phyloP scores from a whole-genome alignment of 2,888 invertebrate species.

The Drosophila stalkeri region DNA sequence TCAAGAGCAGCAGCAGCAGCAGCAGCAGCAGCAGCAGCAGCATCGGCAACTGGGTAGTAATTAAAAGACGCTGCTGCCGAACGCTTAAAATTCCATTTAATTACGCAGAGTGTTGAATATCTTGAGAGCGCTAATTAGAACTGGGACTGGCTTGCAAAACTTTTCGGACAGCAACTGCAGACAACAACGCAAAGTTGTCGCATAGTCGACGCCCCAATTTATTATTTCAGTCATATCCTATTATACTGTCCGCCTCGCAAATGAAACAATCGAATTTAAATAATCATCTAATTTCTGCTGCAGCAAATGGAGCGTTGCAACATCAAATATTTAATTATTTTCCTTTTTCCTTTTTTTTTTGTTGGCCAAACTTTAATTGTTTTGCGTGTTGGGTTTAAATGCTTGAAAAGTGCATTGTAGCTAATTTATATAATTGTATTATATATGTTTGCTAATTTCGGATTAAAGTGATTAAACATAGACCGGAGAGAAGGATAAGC shows the following conservation, averaged over 20 bases:
- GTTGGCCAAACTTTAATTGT: conserved; percentile 30
- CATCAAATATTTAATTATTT: conserved; percentile 3
- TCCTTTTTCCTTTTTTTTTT: background rate
- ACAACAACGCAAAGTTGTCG: conserved; percentile 20
- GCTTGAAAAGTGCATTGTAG: background rate
- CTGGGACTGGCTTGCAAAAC: conserved; percentile 58
- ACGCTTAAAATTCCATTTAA: conserved; percentile 79
- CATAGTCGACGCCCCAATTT: conserved; percentile 26
- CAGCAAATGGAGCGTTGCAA: conserved; percentile 10
- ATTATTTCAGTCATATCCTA: conserved; percentile 22
- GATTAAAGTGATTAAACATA: background rate
- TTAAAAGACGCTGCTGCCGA: conserved; percentile 64
- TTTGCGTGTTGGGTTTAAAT: background rate
- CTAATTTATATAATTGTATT: background rate
- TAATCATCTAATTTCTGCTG: conserved; percentile 49
- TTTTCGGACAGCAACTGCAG: conserved; percentile 65
- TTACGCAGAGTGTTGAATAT: conserved; percentile 78
- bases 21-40: conserved; percentile 25
- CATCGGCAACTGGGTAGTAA: conserved; percentile 51
- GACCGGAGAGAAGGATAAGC: background rate
- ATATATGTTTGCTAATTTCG: background rate
- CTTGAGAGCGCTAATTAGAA: conserved; percentile 72
- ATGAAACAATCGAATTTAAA: conserved; percentile 65
- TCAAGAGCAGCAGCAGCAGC: conserved; percentile 38
- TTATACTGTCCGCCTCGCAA: conserved; percentile 4